phyloP scores from a whole-genome alignment of 2,797 vertebrate genomes.

The Urophycis tenuis region DNA sequence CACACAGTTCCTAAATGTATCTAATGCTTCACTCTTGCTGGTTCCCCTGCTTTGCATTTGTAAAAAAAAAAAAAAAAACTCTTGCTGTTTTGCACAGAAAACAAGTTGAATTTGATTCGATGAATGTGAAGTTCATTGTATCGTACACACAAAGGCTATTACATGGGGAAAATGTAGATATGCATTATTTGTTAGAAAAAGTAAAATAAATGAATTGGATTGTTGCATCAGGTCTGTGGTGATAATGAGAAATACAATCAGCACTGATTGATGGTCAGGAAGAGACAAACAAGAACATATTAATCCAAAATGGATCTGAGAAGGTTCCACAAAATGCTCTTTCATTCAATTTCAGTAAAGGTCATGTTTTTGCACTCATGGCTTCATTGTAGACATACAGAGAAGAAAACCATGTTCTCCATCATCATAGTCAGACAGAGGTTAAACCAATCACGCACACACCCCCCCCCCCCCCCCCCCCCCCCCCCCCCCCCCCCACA shows the following conservation, averaged over 20 bases:
- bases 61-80: no score
- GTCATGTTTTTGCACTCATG: not conserved
- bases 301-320: not conserved
- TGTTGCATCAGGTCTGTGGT: not conserved
- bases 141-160: not conserved
- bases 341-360: not conserved
- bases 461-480: not conserved
- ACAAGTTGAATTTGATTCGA: not conserved
- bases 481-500: not conserved
- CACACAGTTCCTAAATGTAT: slow-evolving; percentile 1
- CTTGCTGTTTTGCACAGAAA: no score
- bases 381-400: not conserved
- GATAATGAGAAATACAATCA: no score
- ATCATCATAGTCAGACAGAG: not conserved
- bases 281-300: not conserved
- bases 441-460: not conserved
- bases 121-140: not conserved
- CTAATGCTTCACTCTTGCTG: not conserved
- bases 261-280: not conserved
- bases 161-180: not conserved
- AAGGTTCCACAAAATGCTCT: not conserved
- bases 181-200: not conserved
- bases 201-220: no score
- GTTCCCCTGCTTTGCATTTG: no score
- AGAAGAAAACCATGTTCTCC: not conserved